These are phyloP conservation scores for Cydia splendana DNA, from an alignment of 1,140 invertebrate genomes.

Conservation along the genomic window DNA sequence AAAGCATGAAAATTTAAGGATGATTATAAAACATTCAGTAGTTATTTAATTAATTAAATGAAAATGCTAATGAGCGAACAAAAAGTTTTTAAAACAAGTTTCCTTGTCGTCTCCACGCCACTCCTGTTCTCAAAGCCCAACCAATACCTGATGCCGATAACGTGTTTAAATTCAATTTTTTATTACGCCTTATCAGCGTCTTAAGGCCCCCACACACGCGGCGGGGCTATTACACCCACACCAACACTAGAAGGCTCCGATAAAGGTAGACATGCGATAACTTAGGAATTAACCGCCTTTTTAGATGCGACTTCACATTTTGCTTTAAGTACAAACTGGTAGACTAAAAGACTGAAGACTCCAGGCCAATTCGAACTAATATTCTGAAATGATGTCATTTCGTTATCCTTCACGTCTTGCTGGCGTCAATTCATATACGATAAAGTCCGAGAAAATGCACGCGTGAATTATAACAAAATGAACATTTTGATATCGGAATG, in stretches of 20 bases:
- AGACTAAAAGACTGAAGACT: too few species aligned
- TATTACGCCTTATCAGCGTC: constrained; percentile 62
- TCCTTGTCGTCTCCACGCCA: constrained; percentile 32
- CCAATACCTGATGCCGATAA: constrained; percentile 59
- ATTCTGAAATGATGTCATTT: too few species aligned
- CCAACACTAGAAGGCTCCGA: constrained; percentile 35
- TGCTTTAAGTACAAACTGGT: background rate
- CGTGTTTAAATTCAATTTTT: constrained; percentile 69
- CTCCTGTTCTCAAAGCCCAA: constrained; percentile 45
- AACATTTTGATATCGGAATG: too few species aligned
- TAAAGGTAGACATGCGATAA: background rate
- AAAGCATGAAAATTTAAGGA: background rate
- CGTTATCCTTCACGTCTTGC: too few species aligned
- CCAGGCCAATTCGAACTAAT: too few species aligned
- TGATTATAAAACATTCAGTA: too few species aligned
- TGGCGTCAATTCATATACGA: too few species aligned
- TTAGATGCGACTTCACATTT: constrained; percentile 8
- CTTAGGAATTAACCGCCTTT: constrained; percentile 6
- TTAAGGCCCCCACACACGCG: constrained; percentile 51
- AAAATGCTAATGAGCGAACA: background rate
- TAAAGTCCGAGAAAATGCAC: too few species aligned
- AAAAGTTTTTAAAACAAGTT: too few species aligned
- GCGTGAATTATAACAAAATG: too few species aligned
- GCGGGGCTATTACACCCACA: constrained; percentile 43
- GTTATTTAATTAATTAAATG: too few species aligned